Percentiles rank a stretch among this genome's conserved stretches.
Conservation (phyloP, 1,140 invertebrate species). For the Brachystomella parvula region DNA sequence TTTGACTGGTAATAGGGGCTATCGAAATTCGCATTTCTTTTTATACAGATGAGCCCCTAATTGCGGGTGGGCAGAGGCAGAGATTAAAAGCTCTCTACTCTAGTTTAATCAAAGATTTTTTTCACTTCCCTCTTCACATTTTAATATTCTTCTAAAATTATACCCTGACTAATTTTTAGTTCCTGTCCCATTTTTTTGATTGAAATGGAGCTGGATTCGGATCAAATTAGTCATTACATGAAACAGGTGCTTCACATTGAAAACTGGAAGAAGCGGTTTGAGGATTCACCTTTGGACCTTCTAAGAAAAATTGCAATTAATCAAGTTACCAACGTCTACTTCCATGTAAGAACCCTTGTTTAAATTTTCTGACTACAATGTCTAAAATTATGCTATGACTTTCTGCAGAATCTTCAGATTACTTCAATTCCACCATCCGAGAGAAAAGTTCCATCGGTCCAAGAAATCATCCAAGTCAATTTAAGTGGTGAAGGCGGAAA, state of each 20-base stretch:
- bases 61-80: too few species aligned
- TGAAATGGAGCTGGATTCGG: not conserved
- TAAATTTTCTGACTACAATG: not conserved
- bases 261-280: not conserved
- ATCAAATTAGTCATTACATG: not conserved
- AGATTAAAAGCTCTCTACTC: too few species aligned
- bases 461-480: not conserved
- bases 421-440: not conserved
- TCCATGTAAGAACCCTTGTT: not conserved
- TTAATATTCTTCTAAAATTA: too few species aligned
- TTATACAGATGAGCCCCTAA: too few species aligned
- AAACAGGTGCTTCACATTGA: not conserved
- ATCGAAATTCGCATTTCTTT: too few species aligned
- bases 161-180: too few species aligned
- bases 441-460: not conserved
- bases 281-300: not conserved
- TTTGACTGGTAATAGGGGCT: too few species aligned
- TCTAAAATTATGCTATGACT: not conserved
- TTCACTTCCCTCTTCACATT: too few species aligned
- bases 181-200: not conserved
- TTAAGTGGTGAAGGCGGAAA: conserved; percentile 4
- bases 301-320: not conserved
- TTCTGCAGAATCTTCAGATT: not conserved
- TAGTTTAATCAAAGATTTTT: too few species aligned
- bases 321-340: not conserved